Conservation (phyloP, 2,113 vertebrate species). For the Hypocryptadius cinnamomeus region DNA sequence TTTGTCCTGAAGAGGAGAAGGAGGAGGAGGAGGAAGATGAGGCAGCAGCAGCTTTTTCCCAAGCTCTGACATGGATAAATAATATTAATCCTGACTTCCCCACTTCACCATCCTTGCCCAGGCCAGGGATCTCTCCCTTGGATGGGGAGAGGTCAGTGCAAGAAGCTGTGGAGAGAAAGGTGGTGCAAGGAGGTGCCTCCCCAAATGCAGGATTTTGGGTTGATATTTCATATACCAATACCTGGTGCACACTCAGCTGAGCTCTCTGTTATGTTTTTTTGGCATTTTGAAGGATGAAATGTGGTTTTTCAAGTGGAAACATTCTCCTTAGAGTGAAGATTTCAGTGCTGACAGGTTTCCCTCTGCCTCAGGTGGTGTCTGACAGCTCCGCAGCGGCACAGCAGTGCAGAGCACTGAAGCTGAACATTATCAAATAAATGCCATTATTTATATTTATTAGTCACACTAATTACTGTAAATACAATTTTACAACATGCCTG, state of each 20-base stretch:
- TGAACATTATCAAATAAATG: neutral
- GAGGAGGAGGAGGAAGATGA: neutral
- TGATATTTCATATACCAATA: neutral
- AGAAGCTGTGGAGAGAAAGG: neutral
- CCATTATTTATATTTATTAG: neutral
- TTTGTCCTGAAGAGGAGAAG: neutral
- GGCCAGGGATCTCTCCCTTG: neutral
- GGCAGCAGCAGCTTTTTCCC: neutral
- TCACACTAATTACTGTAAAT: neutral
- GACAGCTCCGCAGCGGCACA: neutral
- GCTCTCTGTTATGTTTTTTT: neutral
- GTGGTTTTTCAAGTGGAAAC: neutral
- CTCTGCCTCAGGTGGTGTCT: neutral
- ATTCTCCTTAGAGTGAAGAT: neutral
- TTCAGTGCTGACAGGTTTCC: neutral
- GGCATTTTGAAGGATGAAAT: neutral
- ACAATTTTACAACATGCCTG: neutral
- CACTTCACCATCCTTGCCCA: rapidly evolving
- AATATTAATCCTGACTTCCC: neutral
- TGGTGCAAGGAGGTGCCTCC: neutral
- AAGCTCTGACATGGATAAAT: neutral
- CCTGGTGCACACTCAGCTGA: neutral
- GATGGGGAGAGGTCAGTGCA: rapidly evolving
- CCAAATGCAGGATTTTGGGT: neutral
- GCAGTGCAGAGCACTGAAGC: neutral